These are phyloP conservation scores for Bombyx mandarina DNA, from an alignment of 1,140 invertebrate species.

Conservation along the genomic window DNA sequence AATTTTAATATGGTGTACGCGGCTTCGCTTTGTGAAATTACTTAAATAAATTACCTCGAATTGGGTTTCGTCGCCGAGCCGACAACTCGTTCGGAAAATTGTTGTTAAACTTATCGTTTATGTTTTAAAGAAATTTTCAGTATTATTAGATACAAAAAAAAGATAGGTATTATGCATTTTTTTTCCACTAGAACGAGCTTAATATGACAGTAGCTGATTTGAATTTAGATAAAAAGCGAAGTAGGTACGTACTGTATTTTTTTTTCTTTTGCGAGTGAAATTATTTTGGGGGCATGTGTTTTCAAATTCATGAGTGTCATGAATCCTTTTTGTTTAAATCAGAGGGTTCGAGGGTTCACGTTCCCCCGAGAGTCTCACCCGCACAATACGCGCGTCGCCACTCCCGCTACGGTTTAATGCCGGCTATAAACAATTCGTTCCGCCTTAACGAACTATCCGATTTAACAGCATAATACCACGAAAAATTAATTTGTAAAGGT, in stretches of 20 bases:
- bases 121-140: too few species aligned
- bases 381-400: conserved; percentile 44
- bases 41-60: conserved; percentile 60
- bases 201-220: too few species aligned
- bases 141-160: too few species aligned
- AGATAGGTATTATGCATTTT: too few species aligned
- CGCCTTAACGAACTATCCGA: conserved; percentile 42
- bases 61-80: conserved; percentile 43
- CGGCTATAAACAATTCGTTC: conserved; percentile 61
- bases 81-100: conserved; percentile 47
- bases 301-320: too few species aligned
- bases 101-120: conserved; percentile 14
- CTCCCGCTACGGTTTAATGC: conserved; percentile 36
- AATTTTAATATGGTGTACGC: conserved; percentile 63
- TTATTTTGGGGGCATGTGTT: too few species aligned
- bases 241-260: too few species aligned
- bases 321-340: conserved; percentile 9
- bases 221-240: too few species aligned
- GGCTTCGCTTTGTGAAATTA: conserved; percentile 52
- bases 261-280: too few species aligned
- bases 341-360: conserved; percentile 9
- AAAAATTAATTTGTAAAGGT: conserved; percentile 48
- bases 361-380: conserved; percentile 12
- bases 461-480: conserved; percentile 39
- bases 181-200: too few species aligned